Conservation (phyloP, 2,888 invertebrate genomes). For the Apodemia duryi region DNA sequence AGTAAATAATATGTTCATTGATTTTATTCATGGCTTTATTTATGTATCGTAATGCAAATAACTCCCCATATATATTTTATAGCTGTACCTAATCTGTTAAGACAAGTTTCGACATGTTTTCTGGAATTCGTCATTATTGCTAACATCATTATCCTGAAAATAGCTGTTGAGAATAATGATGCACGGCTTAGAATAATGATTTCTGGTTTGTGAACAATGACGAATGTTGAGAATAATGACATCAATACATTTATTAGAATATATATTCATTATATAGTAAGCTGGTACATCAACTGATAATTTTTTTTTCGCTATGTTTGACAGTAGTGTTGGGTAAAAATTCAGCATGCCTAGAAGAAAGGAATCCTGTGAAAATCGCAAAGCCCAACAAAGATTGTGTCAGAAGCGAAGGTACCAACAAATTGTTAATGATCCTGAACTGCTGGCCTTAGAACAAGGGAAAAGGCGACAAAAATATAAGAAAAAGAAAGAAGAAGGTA, state of each 20-base stretch:
- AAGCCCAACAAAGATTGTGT: constrained; percentile 21
- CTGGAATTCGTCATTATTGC: constrained; percentile 24
- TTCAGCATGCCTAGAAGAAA: constrained; percentile 15
- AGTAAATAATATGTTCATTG: no score
- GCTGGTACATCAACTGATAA: neutral
- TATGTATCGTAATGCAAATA: no score
- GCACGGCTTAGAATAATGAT: constrained; percentile 19
- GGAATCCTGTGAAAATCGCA: constrained; percentile 15
- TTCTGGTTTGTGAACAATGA: constrained; percentile 20
- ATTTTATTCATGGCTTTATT: no score
- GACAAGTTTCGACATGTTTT: constrained; percentile 21
- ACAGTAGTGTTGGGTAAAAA: constrained; percentile 12
- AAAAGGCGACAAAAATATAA: constrained; percentile 24
- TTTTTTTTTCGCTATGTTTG: constrained; percentile 16
- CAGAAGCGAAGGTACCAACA: constrained; percentile 22
- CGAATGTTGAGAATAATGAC: constrained; percentile 19
- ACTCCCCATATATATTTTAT: no score
- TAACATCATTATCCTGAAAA: constrained; percentile 24
- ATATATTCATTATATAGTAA: no score
- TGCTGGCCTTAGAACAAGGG: constrained; percentile 24
- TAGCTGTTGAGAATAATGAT: constrained; percentile 18
- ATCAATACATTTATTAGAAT: no score
- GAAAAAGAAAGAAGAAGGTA: constrained; percentile 22
- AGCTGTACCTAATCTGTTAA: neutral
- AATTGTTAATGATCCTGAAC: constrained; percentile 23